A percentile compares a stretch with the other conserved stretches of the same genome.
Evolutionary conservation across 2,797 vertebrate species (phyloP).

Genomic region (Trematomus bernacchii): DNA sequence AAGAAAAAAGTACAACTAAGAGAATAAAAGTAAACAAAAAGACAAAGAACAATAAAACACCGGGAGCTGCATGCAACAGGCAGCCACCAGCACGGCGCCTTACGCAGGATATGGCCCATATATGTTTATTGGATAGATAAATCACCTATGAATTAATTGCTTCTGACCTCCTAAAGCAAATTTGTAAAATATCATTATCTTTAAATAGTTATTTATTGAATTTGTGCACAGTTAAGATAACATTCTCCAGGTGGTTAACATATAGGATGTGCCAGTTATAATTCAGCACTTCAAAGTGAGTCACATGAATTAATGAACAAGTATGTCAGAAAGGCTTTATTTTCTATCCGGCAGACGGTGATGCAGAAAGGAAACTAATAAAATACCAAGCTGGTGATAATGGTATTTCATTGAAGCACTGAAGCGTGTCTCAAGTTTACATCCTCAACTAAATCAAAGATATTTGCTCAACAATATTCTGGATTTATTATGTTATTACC

Average conservation of each 20-base stretch:
- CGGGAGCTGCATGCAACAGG: too few relatives aligned
- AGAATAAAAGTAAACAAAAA: too few relatives aligned
- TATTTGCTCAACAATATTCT: neutral
- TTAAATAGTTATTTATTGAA: neutral
- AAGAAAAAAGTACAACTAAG: too few relatives aligned
- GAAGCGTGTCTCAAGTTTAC: neutral
- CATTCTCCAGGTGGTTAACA: neutral
- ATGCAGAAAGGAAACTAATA: slow-evolving; percentile 11
- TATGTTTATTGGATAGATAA: too few relatives aligned
- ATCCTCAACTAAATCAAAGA: neutral
- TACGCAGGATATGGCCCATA: too few relatives aligned
- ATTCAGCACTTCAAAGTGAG: neutral
- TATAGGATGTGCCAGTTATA: neutral
- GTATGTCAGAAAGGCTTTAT: neutral
- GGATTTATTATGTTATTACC: slow-evolving; percentile 1
- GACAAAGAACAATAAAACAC: too few relatives aligned
- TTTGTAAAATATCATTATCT: too few relatives aligned
- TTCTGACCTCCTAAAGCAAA: too few relatives aligned
- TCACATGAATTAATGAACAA: neutral
- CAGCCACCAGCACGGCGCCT: too few relatives aligned
- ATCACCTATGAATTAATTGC: too few relatives aligned
- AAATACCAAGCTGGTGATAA: slow-evolving; percentile 9
- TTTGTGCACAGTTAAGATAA: neutral
- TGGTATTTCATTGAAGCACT: slow-evolving; percentile 4
- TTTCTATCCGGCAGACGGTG: neutral